Base-by-base conservation (phyloP, 2,888 invertebrate genomes). In the Pristionchus maxplancki region DNA sequence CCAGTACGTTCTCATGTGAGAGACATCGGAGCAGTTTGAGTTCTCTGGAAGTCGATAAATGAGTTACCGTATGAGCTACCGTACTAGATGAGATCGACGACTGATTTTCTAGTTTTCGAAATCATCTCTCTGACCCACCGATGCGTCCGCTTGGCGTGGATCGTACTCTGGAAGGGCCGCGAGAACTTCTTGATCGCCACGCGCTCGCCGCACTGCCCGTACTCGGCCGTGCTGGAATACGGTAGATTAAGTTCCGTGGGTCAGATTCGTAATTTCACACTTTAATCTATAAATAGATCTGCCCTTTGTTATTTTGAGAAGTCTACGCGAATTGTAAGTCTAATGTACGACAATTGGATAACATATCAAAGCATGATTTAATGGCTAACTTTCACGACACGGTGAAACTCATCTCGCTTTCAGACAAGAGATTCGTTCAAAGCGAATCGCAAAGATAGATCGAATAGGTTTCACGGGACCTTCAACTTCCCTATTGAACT, bases 1-100 rank as follows among this genome's bases (percentile, higher is more conserved):
- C 91, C 91, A 97, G 97, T 94, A 99, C 97, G 96, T 99, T 99
- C 96, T 99, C 99, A 96, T 99, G 99, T 95, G 98, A 97, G 98
- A 99, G 98, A 95, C 98, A 98, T 95, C 98, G 98, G 89, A 99
- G 96, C 96, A 99, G 97, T 90, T 98, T 96, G 88, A 99, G 96
- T 95, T 99, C 99, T 90, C 99, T 96, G 84, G 74, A 83, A 44
- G 4, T 48, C 82, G 17, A 34, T 53, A 53, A 82, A 15, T 20
- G 34, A 82, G 8, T 31, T 53, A 28, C 48, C 28, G 28, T 40
- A 24, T 8, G 15, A 40, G 17, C 34, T 82, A 50, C 24, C 20
- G n/a, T n/a, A n/a, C n/a, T n/a, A n/a, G n/a, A n/a, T n/a, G n/a
- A n/a, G n/a, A n/a, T n/a, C n/a, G n/a, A n/a, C n/a, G n/a, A n/a